Evolutionary conservation across 2,113 vertebrate species (phyloP).

Genomic region (Bufo bufo): DNA sequence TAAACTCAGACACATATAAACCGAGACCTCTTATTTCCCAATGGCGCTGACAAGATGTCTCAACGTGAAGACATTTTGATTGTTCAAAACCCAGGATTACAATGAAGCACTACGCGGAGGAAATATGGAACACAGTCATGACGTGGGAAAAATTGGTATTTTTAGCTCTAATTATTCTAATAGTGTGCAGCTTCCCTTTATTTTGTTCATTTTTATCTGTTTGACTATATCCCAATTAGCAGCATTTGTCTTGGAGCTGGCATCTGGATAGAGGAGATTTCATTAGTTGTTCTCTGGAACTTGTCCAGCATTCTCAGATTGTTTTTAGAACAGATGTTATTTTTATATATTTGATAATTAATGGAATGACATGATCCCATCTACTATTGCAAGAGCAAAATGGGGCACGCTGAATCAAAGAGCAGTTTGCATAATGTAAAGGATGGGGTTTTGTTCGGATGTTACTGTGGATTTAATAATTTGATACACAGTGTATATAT

Average conservation of each 20-base stretch:
- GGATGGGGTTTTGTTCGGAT: not conserved
- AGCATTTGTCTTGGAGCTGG: conserved; percentile 37
- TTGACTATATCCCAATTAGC: conserved; percentile 53
- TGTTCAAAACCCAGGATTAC: not conserved
- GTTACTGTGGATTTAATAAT: not conserved
- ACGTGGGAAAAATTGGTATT: not conserved
- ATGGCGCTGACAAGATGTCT: not conserved
- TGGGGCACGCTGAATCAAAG: not conserved
- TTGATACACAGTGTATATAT: too few species aligned
- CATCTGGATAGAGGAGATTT: conserved; percentile 51
- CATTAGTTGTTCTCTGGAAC: conserved; percentile 43
- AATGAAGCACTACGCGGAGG: conserved; percentile 6
- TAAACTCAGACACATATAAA: conserved; percentile 8
- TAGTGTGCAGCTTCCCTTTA: conserved; percentile 13
- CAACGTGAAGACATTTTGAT: not conserved
- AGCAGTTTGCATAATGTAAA: not conserved
- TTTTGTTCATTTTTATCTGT: conserved; percentile 30
- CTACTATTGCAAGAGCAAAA: not conserved
- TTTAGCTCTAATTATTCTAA: not conserved
- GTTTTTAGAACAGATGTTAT: conserved; percentile 53
- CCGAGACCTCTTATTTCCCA: conserved; percentile 4
- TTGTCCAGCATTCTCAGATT: conserved; percentile 15
- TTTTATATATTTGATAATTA: conserved; percentile 51
- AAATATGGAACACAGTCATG: conserved; percentile 29
- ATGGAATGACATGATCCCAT: conserved; percentile 16